These are phyloP conservation scores for Parnassius mnemosyne DNA, from an alignment of 2,888 invertebrate genomes.

Conservation along the genomic window DNA sequence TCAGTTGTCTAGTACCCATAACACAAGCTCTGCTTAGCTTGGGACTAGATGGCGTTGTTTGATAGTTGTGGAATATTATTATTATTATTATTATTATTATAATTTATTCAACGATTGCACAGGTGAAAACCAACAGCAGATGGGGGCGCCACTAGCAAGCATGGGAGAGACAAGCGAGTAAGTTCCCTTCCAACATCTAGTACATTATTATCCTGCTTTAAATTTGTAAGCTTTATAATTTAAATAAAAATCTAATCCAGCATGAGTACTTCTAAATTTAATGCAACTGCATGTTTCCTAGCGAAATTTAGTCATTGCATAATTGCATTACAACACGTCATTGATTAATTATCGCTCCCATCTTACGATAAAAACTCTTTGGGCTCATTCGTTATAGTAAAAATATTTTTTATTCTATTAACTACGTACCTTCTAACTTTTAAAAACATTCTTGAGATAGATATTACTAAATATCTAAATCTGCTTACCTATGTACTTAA, in stretches of 20 bases:
- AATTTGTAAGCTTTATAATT: background rate
- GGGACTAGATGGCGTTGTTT: too few species aligned
- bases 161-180: constrained; percentile 84
- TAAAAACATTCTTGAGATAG: too few species aligned
- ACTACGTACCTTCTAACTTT: too few species aligned
- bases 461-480: too few species aligned
- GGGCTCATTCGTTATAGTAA: too few species aligned
- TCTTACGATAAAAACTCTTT: background rate
- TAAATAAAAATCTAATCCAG: constrained; percentile 11
- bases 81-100: too few species aligned
- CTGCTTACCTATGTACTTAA: too few species aligned
- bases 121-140: constrained; percentile 75
- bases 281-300: constrained; percentile 18
- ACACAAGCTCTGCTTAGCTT: too few species aligned
- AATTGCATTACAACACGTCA: background rate
- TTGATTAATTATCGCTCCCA: constrained; percentile 11
- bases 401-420: too few species aligned
- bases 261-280: constrained; percentile 21
- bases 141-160: constrained; percentile 81
- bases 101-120: constrained; percentile 21
- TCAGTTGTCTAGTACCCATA: too few species aligned
- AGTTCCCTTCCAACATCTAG: constrained; percentile 48
- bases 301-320: constrained; percentile 5
- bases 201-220: background rate
- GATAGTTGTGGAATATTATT: too few species aligned